Evolutionary conservation across 2,797 vertebrate genomes (phyloP), one percentile per base, ranked within the genome.

Genomic region (Yasuhikotakia modesta): DNA sequence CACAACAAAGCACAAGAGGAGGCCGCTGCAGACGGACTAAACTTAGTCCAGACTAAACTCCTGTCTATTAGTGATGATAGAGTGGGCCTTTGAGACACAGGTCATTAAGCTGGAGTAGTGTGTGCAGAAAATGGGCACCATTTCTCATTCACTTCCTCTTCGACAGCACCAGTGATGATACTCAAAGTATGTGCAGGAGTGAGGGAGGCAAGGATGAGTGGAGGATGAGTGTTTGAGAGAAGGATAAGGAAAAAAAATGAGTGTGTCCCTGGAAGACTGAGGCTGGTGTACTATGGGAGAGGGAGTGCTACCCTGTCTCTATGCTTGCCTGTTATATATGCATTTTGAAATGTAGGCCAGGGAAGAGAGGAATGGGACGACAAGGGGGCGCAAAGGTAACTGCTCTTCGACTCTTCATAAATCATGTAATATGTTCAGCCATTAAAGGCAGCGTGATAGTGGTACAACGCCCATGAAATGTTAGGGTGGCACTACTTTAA

Each of bases 31-130:
- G 72, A 61, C 46, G 5, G 43, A 66, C 84, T 72, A 79, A 75
- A 81, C 77, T 83, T 75, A 80, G 66, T 78, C 71, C 61, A 81
- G 77, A 58, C 81, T 81, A 74, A 83, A 82, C 79, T 78, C 79
- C 70, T 82, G 83, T 82, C 82, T 73, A 80, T 84, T 84, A 83
- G 80, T 71, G 78, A 83, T 86, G 83, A 82, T 83, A 76, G 78
- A 79, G 78, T 73, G 78, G 70, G 43, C 82, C 72, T 82, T 70
- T 52, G 78, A 83, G 81, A 86, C 78, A 74, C 64, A 70, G 70
- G 64, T 81, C 84, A 85, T 85, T 85, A 85, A 60, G 79, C 74
- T 53, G 21, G 73, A 78, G 70, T 67, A 85, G 77, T 68, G 66
- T 71, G 70, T 79, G 70, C 21, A 39, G 79, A 71, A 83, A 83